Evolutionary conservation across 2,888 invertebrate genomes (phyloP).

Genomic region (Stenotaenia linearis): DNA sequence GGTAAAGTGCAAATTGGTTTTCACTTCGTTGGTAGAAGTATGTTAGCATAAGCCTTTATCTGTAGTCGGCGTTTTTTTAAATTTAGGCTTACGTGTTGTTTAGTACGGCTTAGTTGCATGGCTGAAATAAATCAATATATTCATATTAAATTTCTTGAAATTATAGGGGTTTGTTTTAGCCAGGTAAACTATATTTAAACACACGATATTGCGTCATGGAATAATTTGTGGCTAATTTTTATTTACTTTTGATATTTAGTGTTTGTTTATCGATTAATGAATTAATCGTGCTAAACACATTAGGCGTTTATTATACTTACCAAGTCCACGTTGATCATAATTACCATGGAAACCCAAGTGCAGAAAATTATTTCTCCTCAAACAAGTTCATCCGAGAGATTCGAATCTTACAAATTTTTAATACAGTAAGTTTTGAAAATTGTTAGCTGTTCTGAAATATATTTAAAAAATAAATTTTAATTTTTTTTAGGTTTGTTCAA

Average conservation of each 20-base stretch:
- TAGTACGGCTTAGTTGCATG: background rate
- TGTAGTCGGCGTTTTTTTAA: background rate
- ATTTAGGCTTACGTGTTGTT: background rate
- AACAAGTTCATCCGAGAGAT: background rate
- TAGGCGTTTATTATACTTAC: background rate
- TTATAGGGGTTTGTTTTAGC: background rate
- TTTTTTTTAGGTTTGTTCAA: conserved; percentile 7
- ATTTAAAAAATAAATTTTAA: background rate
- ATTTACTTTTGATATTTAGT: background rate
- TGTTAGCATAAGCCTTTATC: background rate
- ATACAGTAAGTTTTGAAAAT: background rate
- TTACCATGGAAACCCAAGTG: background rate
- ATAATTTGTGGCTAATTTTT: background rate
- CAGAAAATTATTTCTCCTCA: background rate
- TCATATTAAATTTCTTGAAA: background rate
- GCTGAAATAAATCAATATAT: background rate
- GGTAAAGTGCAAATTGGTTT: background rate
- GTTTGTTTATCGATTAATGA: background rate
- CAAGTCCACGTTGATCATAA: background rate
- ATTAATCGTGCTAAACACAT: background rate
- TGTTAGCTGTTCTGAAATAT: no score
- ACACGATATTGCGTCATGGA: background rate
- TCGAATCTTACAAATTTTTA: background rate
- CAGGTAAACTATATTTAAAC: background rate
- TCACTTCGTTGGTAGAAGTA: background rate